These are phyloP conservation scores for Hoplodrina ambigua DNA, from an alignment of 2,888 invertebrate species.

Conservation along the genomic window DNA sequence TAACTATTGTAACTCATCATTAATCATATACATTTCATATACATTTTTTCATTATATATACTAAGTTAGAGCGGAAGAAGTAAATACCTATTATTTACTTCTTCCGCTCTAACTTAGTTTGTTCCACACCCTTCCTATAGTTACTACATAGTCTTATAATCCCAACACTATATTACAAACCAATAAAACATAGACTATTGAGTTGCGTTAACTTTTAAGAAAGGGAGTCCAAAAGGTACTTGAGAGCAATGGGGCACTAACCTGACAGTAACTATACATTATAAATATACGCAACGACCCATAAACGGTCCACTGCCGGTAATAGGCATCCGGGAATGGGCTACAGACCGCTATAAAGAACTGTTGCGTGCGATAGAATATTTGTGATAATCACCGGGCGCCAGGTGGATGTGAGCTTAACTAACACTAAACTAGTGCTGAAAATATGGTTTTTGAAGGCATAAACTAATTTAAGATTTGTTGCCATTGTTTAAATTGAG, in stretches of 20 bases:
- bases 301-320: conserved; percentile 44
- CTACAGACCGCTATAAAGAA: conserved; percentile 55
- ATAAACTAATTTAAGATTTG: too few relatives aligned
- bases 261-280: conserved; percentile 53
- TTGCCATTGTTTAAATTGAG: too few relatives aligned
- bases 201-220: conserved; percentile 43
- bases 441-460: background rate
- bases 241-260: conserved; percentile 41
- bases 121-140: too few relatives aligned
- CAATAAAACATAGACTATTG: conserved; percentile 34
- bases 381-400: conserved; percentile 32
- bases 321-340: conserved; percentile 42
- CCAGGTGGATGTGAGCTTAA: conserved; percentile 32
- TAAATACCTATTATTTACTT: too few relatives aligned
- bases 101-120: too few relatives aligned
- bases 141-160: background rate
- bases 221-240: conserved; percentile 38
- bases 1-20: too few relatives aligned
- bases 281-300: conserved; percentile 51
- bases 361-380: conserved; percentile 48
- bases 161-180: conserved; percentile 2
- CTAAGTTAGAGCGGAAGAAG: too few relatives aligned
- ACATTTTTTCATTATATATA: too few relatives aligned
- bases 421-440: conserved; percentile 2
- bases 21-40: too few relatives aligned